phyloP scores from a whole-genome alignment of 2,797 vertebrate genomes.

The Catamblyrhynchus diadema region DNA sequence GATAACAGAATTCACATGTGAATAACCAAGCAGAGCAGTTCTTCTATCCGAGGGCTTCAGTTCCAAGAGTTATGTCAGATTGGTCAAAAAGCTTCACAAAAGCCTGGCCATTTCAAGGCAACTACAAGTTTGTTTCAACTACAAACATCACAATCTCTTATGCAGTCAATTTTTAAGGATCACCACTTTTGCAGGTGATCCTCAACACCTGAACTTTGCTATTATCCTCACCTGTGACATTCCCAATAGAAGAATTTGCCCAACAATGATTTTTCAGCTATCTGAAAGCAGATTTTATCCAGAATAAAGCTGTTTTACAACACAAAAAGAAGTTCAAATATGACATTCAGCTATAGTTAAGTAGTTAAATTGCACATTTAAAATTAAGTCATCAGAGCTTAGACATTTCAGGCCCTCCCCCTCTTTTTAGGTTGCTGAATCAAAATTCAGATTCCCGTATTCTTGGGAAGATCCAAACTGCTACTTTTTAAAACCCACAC shows the following conservation, averaged over 20 bases:
- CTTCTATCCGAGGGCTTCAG: not conserved
- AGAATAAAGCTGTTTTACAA: not conserved
- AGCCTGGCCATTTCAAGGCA: not conserved
- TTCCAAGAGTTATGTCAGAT: not conserved
- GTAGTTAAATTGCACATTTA: not conserved
- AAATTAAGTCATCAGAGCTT: not conserved
- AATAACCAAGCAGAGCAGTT: not conserved
- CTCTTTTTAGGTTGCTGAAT: not conserved
- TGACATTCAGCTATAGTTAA: not conserved
- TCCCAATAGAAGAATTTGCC: not conserved
- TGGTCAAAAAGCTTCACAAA: not conserved
- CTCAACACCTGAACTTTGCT: not conserved
- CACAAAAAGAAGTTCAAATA: not conserved
- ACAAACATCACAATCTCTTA: not conserved
- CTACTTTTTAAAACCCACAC: not conserved
- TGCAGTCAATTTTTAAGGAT: not conserved
- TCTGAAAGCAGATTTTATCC: not conserved
- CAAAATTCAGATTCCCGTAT: not conserved
- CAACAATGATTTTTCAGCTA: not conserved
- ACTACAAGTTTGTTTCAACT: not conserved
- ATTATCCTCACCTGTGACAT: not conserved
- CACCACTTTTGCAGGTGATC: not conserved
- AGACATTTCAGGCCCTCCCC: fast-evolving
- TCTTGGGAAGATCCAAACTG: not conserved
- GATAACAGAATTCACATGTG: not conserved